Evolutionary conservation across 2,113 vertebrate genomes (phyloP).

Genomic region (Notarius lentiginosus): DNA sequence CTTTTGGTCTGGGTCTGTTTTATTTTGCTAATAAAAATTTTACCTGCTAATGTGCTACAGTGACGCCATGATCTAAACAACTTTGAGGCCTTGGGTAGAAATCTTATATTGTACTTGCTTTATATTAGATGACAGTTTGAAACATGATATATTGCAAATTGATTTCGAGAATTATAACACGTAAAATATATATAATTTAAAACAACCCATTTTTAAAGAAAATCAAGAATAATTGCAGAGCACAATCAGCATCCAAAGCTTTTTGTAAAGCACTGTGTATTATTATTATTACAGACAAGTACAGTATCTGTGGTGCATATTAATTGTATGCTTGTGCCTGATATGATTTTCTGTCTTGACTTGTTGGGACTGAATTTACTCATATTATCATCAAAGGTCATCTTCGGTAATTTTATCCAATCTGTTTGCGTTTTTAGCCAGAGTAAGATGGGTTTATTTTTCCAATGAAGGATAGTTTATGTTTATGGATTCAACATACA

Average conservation of each 20-base stretch:
- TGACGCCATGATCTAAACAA: background rate
- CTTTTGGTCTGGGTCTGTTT: slow-evolving; percentile 29
- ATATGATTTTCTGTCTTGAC: background rate
- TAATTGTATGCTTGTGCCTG: background rate
- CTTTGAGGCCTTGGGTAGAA: background rate
- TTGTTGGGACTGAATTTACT: background rate
- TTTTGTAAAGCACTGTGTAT: background rate
- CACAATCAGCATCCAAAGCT: background rate
- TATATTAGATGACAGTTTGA: background rate
- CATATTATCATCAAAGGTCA: background rate
- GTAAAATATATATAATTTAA: background rate
- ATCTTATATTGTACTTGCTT: background rate
- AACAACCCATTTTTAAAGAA: background rate
- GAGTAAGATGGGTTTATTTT: background rate
- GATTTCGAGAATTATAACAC: background rate
- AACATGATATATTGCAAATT: background rate
- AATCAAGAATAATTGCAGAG: background rate
- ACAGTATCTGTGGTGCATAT: background rate
- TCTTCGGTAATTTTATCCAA: background rate
- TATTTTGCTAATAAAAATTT: slow-evolving; percentile 27
- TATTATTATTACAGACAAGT: background rate
- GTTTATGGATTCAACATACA: background rate
- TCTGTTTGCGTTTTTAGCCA: background rate
- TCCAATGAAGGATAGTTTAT: background rate
- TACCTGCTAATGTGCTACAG: slow-evolving; percentile 22